Evolutionary conservation across 2,888 invertebrate genomes (phyloP), one percentile per base, ranked within the genome.

Genomic region (Tyria jacobaeae): DNA sequence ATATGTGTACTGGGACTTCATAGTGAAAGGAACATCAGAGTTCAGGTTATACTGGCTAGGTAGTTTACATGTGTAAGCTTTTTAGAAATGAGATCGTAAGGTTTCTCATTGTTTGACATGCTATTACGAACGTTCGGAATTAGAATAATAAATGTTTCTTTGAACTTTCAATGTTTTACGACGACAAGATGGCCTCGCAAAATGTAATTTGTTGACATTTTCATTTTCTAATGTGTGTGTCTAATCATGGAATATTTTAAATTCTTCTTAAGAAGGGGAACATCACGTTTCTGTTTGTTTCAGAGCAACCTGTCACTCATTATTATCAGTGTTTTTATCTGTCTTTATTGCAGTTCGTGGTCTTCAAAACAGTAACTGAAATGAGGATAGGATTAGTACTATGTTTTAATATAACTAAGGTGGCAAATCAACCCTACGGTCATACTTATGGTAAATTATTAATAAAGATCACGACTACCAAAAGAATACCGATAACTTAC

Each of bases 71-170:
- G 80, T 88, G 89, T 89, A 80, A 84, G 82, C 84, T 85, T 86
- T 87, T 89, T 85, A 87, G 86, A 85, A 89, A 88, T 81, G 85
- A 83, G 84, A 89, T 88, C 86, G 77, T 80, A 79, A 81, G 80
- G 79, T 75, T 80, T 70, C 76, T 80, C 61, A 83, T 85, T 89
- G 85, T 89, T 89, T 89, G 84, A 86, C 85, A 84, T 77, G 81
- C 84, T 79, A 86, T 87, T 88, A 86, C 81, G 82, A 79, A 71
- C 79, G 73, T 78, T 79, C 71, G 71, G 71, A 82, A 79, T 76
- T 79, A 73, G 76, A 84, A 84, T 78, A 81, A 76, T 68, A 72
- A 74, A 77, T 78, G 80, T 78, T 81, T 78, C 78, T 81, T 76
- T 79, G 77, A 77, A 79, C 75, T 81, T 79, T 73, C 65, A 71